phyloP scores from a whole-genome alignment of 2,888 invertebrate species.

The Steromphala cineraria region DNA sequence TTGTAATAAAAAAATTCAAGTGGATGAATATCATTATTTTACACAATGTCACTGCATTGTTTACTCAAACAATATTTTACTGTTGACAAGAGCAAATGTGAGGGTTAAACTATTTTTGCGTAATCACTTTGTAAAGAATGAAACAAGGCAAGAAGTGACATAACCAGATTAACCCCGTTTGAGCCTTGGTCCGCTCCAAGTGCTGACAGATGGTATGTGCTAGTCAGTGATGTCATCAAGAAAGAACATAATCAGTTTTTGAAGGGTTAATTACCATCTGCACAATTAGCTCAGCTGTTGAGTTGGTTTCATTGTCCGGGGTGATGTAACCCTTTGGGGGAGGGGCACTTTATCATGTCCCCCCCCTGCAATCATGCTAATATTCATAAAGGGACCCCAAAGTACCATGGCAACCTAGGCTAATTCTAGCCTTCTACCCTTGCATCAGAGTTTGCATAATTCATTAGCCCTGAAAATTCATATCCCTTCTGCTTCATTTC shows the following conservation, averaged over 20 bases:
- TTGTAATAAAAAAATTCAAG: no score
- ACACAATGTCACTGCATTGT: no score
- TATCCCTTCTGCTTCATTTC: background rate
- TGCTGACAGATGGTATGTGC: constrained; percentile 6
- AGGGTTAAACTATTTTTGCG: no score
- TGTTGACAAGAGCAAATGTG: no score
- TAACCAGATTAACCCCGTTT: background rate
- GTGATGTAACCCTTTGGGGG: background rate
- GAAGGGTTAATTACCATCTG: constrained; percentile 1
- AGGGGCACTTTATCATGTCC: no score
- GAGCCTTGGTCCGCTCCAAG: background rate
- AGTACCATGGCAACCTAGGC: background rate
- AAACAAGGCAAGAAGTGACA: background rate
- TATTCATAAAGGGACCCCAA: constrained; percentile 15
- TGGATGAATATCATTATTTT: no score
- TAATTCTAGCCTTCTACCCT: background rate
- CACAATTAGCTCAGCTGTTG: constrained; percentile 2
- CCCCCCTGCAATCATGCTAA: background rate
- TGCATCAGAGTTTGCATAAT: background rate
- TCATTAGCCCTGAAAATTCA: constrained; percentile 7
- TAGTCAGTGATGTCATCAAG: background rate
- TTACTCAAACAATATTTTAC: no score
- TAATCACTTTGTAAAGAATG: no score
- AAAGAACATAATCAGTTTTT: constrained; percentile 11
- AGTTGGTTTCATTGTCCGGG: background rate